phyloP scores from a whole-genome alignment of 2,888 invertebrate species.

The Tortricodes alternella region DNA sequence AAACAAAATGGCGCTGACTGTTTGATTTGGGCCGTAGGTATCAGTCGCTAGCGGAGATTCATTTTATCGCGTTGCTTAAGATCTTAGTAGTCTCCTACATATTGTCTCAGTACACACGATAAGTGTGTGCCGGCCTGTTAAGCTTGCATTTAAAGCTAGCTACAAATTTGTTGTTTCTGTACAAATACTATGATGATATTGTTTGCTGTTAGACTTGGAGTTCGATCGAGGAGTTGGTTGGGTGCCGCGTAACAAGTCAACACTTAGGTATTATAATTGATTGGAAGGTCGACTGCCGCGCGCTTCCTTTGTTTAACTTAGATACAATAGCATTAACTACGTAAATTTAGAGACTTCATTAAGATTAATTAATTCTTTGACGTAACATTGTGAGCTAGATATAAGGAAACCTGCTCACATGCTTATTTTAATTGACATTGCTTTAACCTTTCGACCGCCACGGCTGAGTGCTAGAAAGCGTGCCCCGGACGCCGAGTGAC shows the following conservation, averaged over 20 bases:
- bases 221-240: constrained; percentile 78
- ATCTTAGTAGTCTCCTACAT: constrained; percentile 77
- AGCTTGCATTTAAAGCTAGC: constrained; percentile 81
- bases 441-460: too few relatives aligned
- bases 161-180: constrained; percentile 82
- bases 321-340: constrained; percentile 23
- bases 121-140: constrained; percentile 78
- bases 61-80: constrained; percentile 82
- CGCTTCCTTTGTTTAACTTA: constrained; percentile 20
- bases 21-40: constrained; percentile 79
- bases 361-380: constrained; percentile 15
- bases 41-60: constrained; percentile 82
- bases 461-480: too few relatives aligned
- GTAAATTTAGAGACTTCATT: constrained; percentile 24
- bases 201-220: constrained; percentile 79
- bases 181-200: constrained; percentile 81
- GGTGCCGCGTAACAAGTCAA: constrained; percentile 63
- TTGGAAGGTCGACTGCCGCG: constrained; percentile 55
- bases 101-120: constrained; percentile 79
- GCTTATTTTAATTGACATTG: background rate
- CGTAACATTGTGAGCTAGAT: background rate
- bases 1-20: constrained; percentile 82
- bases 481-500: too few relatives aligned
- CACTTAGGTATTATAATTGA: constrained; percentile 68
- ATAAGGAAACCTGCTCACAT: background rate